Percentiles rank a stretch among this genome's conserved stretches.
Conservation (phyloP, 2,113 vertebrate species). For the Tringa solitaria region DNA sequence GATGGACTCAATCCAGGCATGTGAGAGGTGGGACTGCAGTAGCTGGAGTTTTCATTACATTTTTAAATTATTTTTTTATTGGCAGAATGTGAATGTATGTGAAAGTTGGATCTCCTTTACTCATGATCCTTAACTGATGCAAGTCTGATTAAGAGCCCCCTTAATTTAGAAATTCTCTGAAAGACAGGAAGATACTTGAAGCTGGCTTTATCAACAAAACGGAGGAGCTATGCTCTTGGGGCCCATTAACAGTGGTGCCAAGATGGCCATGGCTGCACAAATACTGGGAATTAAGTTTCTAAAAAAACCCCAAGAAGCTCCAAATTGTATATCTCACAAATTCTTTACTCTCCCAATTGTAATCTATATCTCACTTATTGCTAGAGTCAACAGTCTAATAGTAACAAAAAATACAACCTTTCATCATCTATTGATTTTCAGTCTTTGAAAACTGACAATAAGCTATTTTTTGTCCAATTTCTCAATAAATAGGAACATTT, state of each 20-base stretch:
- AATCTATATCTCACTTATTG: constrained; percentile 69
- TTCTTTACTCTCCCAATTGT: constrained; percentile 51
- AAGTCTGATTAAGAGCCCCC: neutral
- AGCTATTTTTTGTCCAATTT: constrained; percentile 70
- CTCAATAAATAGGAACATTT: constrained; percentile 63
- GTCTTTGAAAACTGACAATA: constrained; percentile 74
- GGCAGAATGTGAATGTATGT: neutral
- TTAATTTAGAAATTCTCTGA: neutral
- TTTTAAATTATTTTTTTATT: neutral
- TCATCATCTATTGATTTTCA: constrained; percentile 73
- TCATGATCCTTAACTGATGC: neutral
- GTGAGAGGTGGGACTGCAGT: neutral
- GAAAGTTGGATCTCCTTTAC: neutral
- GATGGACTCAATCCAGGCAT: neutral
- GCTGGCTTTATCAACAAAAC: neutral
- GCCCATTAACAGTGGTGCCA: neutral
- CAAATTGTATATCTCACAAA: constrained; percentile 15
- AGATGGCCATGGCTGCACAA: neutral
- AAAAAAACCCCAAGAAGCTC: constrained; percentile 40
- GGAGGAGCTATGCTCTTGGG: neutral
- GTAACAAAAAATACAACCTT: constrained; percentile 72
- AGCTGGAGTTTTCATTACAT: neutral
- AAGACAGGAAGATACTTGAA: neutral
- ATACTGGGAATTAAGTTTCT: constrained; percentile 19
- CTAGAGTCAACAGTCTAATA: constrained; percentile 74